phyloP scores from a whole-genome alignment of 2,888 invertebrate species.

The Rhogogaster chlorosoma region DNA sequence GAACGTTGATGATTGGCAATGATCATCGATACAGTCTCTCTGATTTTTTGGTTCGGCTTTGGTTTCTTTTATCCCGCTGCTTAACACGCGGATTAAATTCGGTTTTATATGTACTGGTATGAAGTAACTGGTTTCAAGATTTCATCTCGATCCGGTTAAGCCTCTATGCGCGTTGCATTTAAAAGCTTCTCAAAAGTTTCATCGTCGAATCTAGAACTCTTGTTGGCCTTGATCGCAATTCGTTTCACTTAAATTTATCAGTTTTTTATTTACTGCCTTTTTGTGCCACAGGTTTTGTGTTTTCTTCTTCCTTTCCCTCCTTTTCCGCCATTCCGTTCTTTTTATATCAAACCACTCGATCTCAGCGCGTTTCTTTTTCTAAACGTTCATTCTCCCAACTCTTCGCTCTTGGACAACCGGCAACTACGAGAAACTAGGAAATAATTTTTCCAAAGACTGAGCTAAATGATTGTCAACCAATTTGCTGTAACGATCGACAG shows the following conservation, averaged over 20 bases:
- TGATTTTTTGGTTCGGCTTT: neutral
- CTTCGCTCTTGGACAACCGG: neutral
- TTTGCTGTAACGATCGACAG: neutral
- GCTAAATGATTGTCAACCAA: neutral
- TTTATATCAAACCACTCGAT: neutral
- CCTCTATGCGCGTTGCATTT: neutral
- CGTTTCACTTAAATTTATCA: constrained; percentile 41
- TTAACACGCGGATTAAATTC: neutral
- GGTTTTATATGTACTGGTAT: neutral
- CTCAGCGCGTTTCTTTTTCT: neutral
- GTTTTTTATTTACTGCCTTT: neutral
- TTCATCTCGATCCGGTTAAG: constrained; percentile 36
- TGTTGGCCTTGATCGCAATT: constrained; percentile 35
- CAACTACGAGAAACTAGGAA: constrained; percentile 14
- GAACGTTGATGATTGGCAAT: neutral
- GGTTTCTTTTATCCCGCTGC: neutral
- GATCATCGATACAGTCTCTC: neutral
- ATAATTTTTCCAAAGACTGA: constrained; percentile 24
- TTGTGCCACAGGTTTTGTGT: neutral
- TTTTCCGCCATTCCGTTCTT: neutral
- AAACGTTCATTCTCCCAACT: neutral
- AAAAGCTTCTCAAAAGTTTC: neutral
- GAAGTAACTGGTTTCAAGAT: constrained; percentile 19
- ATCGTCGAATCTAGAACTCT: constrained; percentile 39
- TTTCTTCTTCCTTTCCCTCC: neutral